These are phyloP conservation scores for Brachypterus glaber DNA, from an alignment of 2,888 invertebrate species.

Conservation along the genomic window DNA sequence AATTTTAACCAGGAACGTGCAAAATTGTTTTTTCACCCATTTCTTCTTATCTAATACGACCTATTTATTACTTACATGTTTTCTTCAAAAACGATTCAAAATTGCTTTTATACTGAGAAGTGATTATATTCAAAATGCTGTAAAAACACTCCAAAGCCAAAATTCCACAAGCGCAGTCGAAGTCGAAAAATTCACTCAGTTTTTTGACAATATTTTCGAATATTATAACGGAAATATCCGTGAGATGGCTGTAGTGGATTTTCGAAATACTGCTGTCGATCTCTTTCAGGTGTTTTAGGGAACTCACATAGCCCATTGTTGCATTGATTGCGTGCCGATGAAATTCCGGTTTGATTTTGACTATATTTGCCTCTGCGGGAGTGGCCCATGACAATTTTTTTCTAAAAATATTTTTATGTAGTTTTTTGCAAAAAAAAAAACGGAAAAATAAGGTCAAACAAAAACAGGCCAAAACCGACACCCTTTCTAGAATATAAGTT, in stretches of 20 bases:
- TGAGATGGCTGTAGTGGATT: constrained; percentile 31
- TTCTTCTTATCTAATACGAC: constrained; percentile 7
- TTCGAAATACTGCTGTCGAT: constrained; percentile 30
- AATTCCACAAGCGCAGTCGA: constrained; percentile 47
- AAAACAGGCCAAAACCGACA: too few species aligned
- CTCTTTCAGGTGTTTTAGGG: constrained; percentile 35
- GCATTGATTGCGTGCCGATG: constrained; percentile 49
- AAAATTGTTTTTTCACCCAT: neutral
- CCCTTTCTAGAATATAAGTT: neutral
- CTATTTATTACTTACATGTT: constrained; percentile 39
- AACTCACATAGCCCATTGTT: constrained; percentile 38
- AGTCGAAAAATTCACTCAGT: constrained; percentile 46
- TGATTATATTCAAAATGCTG: constrained; percentile 37
- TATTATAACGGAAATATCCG: constrained; percentile 36
- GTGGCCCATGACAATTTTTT: constrained; percentile 48
- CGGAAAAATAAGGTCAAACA: neutral
- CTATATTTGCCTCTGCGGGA: constrained; percentile 41
- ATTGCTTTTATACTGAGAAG: constrained; percentile 33
- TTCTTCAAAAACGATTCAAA: constrained; percentile 38
- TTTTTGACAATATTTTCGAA: constrained; percentile 42
- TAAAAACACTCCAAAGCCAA: constrained; percentile 52
- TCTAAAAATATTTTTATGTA: constrained; percentile 26
- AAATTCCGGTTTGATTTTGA: constrained; percentile 47
- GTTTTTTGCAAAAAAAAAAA: constrained; percentile 5
- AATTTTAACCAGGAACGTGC: too few species aligned